Evolutionary conservation across 2,797 vertebrate species (phyloP), one percentile per base, ranked within the genome.

Genomic region (Tauraco hartlaubi): DNA sequence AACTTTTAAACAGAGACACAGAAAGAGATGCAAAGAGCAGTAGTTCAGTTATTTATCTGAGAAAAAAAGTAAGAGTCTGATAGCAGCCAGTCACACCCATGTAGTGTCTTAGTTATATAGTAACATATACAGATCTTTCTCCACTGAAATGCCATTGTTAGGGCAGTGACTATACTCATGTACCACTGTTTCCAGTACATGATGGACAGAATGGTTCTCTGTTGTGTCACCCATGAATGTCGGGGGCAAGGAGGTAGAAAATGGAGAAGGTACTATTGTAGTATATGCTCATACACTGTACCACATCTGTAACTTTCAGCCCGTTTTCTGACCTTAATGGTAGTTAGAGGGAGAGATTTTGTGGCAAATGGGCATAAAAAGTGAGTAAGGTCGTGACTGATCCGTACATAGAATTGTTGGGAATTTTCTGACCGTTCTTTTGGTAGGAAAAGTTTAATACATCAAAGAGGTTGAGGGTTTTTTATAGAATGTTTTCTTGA

Each of bases 341-440:
- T 15, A 31, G 6, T 35, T 44, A 9, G 8, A 33, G 16, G 6
- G 12, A 33, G 28, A 48, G 4, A 16, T 56, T 71, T 64, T 72
- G 9, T 75, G 69, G 13, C 48, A 68, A n/a, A 37, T 22, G 28
- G 25, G 15, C 54, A 31, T 56, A 41, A 84, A 67, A 67, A 64
- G 9, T 9, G 5, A n/a, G 5, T 51, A 21, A 75, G 58, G 11
- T 68, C 29, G 25, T 39, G 21, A 20, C 39, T 77, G 26, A 63
- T 67, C n/a, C 3, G 0, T 67, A 37, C 4, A 1, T 33, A 59
- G 48, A 59, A 55, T 74, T 46, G 20, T 25, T 77, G 29, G n/a
- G 44, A 67, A 51, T 61, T 87, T 84, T 90, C 62, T 75, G 23
- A n/a, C n/a, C 59, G 7, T 67, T 62, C 61, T 78, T 86, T 71